A percentile compares a stretch with the other conserved stretches of the same genome.
phyloP scores from a whole-genome alignment of 2,113 vertebrate species.

The Microtus montanus region DNA sequence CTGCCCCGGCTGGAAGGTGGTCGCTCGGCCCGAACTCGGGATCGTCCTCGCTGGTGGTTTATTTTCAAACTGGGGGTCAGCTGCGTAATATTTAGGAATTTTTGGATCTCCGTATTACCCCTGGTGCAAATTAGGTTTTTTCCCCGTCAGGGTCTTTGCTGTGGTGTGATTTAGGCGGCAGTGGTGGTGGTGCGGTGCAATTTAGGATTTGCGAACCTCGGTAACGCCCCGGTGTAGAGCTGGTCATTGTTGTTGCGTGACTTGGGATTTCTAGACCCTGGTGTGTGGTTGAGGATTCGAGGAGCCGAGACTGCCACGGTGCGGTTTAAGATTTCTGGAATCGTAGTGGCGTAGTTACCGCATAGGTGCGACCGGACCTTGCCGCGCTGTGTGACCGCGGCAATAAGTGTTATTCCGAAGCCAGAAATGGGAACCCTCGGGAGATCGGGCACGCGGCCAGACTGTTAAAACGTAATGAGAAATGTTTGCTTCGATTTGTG shows the following conservation, averaged over 20 bases:
- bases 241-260: not conserved
- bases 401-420: constrained; percentile 1
- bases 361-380: not conserved
- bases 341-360: not conserved
- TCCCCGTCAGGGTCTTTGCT: not conserved
- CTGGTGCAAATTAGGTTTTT: not conserved
- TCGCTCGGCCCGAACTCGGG: not conserved
- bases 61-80: not conserved
- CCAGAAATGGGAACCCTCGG: not conserved
- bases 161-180: not conserved
- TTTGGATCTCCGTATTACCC: not conserved
- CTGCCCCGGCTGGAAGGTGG: too few relatives aligned
- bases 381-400: not conserved
- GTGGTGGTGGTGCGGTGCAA: not conserved
- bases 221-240: not conserved
- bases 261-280: not conserved
- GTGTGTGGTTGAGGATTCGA: not conserved
- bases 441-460: not conserved
- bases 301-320: not conserved
- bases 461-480: not conserved
- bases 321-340: not conserved
- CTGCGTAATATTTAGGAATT: not conserved
- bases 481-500: not conserved
- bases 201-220: not conserved
- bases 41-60: not conserved